Conservation (phyloP, 2,113 vertebrate genomes). For the Anarrhichthys ocellatus region DNA sequence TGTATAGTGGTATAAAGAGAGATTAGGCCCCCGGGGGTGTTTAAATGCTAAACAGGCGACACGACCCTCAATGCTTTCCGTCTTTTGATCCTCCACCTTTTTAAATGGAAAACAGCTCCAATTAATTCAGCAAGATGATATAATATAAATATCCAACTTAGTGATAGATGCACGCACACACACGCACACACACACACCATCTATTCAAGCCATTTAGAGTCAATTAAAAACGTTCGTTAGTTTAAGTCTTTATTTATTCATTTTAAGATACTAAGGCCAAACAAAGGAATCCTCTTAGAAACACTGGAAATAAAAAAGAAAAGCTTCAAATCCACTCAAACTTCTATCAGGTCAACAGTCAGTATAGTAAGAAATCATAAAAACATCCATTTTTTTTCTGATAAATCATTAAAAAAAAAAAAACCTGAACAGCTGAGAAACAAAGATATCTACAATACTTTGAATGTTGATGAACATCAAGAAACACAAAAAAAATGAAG, state of each 20-base stretch:
- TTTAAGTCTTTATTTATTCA: slow-evolving; percentile 64
- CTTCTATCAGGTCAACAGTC: slow-evolving; percentile 49
- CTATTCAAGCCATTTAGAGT: slow-evolving; percentile 16
- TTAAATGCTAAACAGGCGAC: slow-evolving; percentile 76
- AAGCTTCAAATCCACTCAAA: slow-evolving; percentile 44
- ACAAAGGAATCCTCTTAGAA: slow-evolving; percentile 55
- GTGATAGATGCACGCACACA: no score
- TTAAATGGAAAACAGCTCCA: slow-evolving; percentile 74
- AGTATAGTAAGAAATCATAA: slow-evolving; percentile 54
- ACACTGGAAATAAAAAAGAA: slow-evolving; percentile 52
- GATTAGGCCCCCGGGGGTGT: slow-evolving; percentile 53
- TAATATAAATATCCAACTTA: slow-evolving; percentile 39
- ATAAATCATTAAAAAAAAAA: slow-evolving; percentile 59
- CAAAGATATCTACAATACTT: slow-evolving; percentile 30
- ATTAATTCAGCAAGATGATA: slow-evolving; percentile 51
- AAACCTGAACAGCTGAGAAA: slow-evolving; percentile 23
- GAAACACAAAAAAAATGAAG: slow-evolving; percentile 3
- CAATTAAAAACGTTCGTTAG: background rate
- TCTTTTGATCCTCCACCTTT: slow-evolving; percentile 73
- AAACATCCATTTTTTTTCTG: slow-evolving; percentile 27
- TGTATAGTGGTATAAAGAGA: slow-evolving; percentile 28
- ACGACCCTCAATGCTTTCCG: slow-evolving; percentile 46
- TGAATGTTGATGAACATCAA: slow-evolving; percentile 35
- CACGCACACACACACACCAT: no score
- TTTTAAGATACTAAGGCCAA: slow-evolving; percentile 69